Base-by-base conservation (phyloP, 2,113 vertebrate species). In the Hystrix cristata region DNA sequence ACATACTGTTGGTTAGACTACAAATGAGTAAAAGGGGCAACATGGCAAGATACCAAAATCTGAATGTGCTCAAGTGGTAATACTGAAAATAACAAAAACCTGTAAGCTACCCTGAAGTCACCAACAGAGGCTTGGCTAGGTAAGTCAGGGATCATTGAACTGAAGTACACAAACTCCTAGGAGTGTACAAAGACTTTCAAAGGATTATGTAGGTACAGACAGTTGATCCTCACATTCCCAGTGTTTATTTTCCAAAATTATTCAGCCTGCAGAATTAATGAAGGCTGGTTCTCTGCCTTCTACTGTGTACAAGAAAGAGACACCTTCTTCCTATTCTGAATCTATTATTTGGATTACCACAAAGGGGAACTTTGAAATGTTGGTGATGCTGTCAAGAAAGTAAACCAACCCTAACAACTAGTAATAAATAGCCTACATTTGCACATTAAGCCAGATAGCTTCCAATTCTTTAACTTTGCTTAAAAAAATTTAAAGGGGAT, bases 401-500 rank as follows among this genome's bases (percentile, higher is more conserved):
- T 23, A n/a, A 96, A 65, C 23, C 12, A 72, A 74, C 23, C 23
- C 51, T 87, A 94, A 62, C 12, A 93, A 84, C 78, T 90, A 72
- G 31, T 67, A 43, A 93, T 78, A 95, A 64, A 87, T 12, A 83
- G 48, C 27, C 72, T 64, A 80, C 4, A 76, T 94, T 69, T 86
- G 57, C 14, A 76, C 29, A 48, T 21, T 62, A 96, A 89, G 31
- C 78, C 78, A 19, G 25, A 85, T 21, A 48, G 19, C 25, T 96
- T 95, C 81, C 1, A 53, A 81, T 85, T 91, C 43, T 95, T 87
- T 93, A 93, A 71, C 38, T 93, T 94, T 81, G 43, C 83, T 87
- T 93, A 96, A 92, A 94, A 74, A 90, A 90, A 91, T 2, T 85
- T 31, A 60, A 79, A 34, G 34, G 79, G 43, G 27, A 55, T 4